These are phyloP conservation scores for Ceratitis capitata DNA, from an alignment of 1,140 invertebrate genomes.

Conservation along the genomic window DNA sequence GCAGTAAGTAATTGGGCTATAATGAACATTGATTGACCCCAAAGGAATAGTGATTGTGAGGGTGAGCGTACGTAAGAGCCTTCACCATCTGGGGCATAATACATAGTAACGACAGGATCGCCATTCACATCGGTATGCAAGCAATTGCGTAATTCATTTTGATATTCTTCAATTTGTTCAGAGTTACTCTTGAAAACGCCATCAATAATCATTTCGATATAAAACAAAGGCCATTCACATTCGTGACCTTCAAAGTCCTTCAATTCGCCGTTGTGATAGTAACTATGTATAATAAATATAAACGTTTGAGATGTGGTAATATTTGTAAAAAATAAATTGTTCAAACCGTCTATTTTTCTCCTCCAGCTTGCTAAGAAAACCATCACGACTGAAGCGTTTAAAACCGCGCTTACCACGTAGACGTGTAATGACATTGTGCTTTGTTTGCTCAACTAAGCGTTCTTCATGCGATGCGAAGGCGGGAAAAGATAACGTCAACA, in stretches of 20 bases:
- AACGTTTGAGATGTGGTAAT: neutral
- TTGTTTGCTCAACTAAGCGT: constrained; percentile 84
- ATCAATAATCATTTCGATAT: constrained; percentile 95
- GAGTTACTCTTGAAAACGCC: constrained; percentile 88
- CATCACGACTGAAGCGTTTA: constrained; percentile 95
- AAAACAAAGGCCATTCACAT: constrained; percentile 98
- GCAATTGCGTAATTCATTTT: constrained; percentile 81
- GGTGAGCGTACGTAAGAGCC: constrained; percentile 62
- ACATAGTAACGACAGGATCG: constrained; percentile 86
- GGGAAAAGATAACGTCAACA: constrained; percentile 95
- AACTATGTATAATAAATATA: constrained; percentile 55
- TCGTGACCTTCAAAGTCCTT: constrained; percentile 97
- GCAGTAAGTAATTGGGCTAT: constrained; percentile 91
- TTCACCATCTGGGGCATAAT: constrained; percentile 84
- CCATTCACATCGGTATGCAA: constrained; percentile 82
- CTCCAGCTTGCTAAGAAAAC: constrained; percentile 91
- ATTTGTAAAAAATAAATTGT: constrained; percentile 33
- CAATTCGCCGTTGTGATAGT: constrained; percentile 73
- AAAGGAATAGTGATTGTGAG: constrained; percentile 71
- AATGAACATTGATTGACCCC: constrained; percentile 95
- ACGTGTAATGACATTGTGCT: constrained; percentile 85
- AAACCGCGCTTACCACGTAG: constrained; percentile 93
- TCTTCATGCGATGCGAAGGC: constrained; percentile 98
- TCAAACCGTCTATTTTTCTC: constrained; percentile 75
- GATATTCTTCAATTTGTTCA: constrained; percentile 93